These are phyloP conservation scores for Mesoligia furuncula DNA, from an alignment of 2,888 invertebrate species.

Conservation along the genomic window DNA sequence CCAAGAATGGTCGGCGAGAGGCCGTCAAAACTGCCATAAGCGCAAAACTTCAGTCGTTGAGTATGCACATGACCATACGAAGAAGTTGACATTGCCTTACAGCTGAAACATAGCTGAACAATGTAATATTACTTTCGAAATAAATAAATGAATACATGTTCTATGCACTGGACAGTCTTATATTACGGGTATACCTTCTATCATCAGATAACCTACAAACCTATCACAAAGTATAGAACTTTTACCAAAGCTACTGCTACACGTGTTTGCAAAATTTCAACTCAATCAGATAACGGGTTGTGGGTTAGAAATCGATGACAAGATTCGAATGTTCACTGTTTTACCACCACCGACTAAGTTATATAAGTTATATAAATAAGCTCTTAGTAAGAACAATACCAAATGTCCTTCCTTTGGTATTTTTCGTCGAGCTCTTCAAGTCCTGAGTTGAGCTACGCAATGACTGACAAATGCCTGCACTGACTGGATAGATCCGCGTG, in stretches of 20 bases:
- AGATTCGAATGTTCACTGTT: background rate
- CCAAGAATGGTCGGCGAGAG: slow-evolving; percentile 30
- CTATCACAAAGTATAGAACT: background rate
- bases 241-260: background rate
- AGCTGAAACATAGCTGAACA: slow-evolving; percentile 6
- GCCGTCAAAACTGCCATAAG: slow-evolving; percentile 46
- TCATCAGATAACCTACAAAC: background rate
- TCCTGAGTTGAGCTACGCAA: background rate
- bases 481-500: background rate
- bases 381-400: background rate
- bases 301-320: background rate
- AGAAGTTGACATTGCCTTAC: slow-evolving; percentile 1
- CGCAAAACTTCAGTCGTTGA: slow-evolving; percentile 38
- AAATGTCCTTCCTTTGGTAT: background rate
- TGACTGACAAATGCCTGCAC: background rate
- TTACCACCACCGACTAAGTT: background rate
- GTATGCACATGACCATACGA: slow-evolving; percentile 46
- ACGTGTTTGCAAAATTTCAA: background rate
- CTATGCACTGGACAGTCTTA: background rate
- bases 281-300: background rate
- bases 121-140: slow-evolving; percentile 11
- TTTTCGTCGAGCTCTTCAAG: background rate
- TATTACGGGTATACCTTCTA: background rate
- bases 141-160: background rate
- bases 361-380: background rate